Base-by-base conservation (phyloP, 1,140 invertebrate genomes). In the Drosophila athabasca region DNA sequence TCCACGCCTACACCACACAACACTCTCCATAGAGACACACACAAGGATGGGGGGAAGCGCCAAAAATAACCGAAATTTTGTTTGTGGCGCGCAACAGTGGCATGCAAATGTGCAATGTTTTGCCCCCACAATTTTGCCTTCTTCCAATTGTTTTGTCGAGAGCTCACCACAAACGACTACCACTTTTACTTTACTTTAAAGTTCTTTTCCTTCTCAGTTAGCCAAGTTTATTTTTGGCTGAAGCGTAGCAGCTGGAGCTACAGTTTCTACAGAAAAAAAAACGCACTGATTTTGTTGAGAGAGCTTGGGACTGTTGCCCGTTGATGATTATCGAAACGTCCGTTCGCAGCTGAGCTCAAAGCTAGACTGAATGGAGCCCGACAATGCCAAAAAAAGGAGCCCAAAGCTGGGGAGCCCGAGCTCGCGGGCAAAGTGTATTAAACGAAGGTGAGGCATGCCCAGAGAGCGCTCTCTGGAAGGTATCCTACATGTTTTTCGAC, bases 361-460 rank as follows among this genome's bases (percentile, higher is more conserved):
- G 75, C 84, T 88, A 88, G 87, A 88, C 83, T 88, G 84, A 79
- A 52, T 64, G 58, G 44, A 45, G 52, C 29, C 57, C 44, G 26
- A n/a, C 29, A 26, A 62, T 5, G 31, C 44, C 62, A 35, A 39
- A 60, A 60, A 50, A 51, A 67, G 44, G 43, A 60, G 57, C 57
- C 26, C 22, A 19, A 26, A 62, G 61, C 61, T 29, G 46, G 19
- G 31, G 8, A 31, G 31, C 11, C 11, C 24, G 24, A 13, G 11
- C 35, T 11, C 35, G 11, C 35, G 5, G 5, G 11, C 35, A 39
- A 39, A 13, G 35, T 39, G 35, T 39, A 1, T 39, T 4, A 39
- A 39, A 13, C 35, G 35, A 39, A 39, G 35, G 35, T 39, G 35
- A 13, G 9, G 35, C 35, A 13, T 4, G 35, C 11, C 1, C 35